These are phyloP conservation scores for Bujurquina vittata DNA, from an alignment of 2,113 vertebrate species.

Conservation along the genomic window DNA sequence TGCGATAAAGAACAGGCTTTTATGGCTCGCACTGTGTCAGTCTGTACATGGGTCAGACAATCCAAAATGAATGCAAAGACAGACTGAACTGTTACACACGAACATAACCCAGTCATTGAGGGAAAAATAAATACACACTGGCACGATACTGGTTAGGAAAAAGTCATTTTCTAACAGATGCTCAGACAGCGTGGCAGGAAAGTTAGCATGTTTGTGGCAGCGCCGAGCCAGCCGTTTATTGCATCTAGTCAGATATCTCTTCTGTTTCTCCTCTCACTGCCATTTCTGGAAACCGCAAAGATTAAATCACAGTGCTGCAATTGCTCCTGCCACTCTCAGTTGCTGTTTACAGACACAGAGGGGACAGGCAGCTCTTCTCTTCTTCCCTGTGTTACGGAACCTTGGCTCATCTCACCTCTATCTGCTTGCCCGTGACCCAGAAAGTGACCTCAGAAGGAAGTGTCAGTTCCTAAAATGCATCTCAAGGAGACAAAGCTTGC, in stretches of 20 bases:
- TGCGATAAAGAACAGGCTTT: slow-evolving; percentile 8
- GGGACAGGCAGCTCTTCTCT: background rate
- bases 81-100: background rate
- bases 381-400: background rate
- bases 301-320: slow-evolving; percentile 26
- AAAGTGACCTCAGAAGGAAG: background rate
- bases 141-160: background rate
- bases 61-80: background rate
- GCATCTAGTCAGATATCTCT: slow-evolving; percentile 18
- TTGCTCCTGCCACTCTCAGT: slow-evolving; percentile 9
- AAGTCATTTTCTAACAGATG: background rate
- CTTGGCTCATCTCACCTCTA: background rate
- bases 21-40: background rate
- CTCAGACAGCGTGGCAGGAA: slow-evolving; percentile 3
- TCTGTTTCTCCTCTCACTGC: background rate
- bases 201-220: slow-evolving; percentile 7
- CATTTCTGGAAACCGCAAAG: slow-evolving; percentile 43
- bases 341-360: slow-evolving; percentile 16
- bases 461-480: background rate
- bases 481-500: background rate
- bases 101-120: background rate
- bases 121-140: background rate
- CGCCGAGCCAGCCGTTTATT: slow-evolving; percentile 6
- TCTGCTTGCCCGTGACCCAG: background rate
- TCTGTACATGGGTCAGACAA: background rate